Base-by-base conservation (phyloP, 1,140 invertebrate species). In the Drosophila sp. region DNA sequence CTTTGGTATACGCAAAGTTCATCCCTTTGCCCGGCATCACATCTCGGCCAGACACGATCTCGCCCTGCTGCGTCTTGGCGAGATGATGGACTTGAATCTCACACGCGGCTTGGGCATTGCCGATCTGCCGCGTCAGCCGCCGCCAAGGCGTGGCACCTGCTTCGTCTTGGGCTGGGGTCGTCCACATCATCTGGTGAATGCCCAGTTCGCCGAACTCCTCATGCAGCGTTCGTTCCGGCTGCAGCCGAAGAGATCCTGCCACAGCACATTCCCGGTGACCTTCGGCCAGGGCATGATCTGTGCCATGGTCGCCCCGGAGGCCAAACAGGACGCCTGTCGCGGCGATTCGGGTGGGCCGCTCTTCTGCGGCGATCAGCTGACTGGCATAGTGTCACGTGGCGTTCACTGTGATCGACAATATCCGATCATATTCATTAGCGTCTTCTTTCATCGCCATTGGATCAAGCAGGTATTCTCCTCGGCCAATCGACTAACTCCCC, bases 381-480 rank as follows among this genome's bases (percentile, higher is more conserved):
- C 38, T 4, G 64, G 64, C 11, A 41, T 66, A 17, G 64, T 66
- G 10, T 57, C 50, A 38, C 64, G 64, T 44, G 55, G 54, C n/a
- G 64, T 58, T 11, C 56, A 17, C 6, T 66, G 64, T 33, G 55
- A 66, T 47, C 32, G 35, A 23, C 30, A 38, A 1, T 66, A 57
- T 66, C 54, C 64, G n/a, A 17, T 38, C 1, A 38, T 66, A 17
- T 66, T 66, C 30, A 44, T 29, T 1, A 10, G 17, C 10, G 40
- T 66, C 1, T 66, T 58, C 10, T 30, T 11, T 27, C 55, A 66
- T 58, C 64, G 55, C 8, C 55, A 1, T 5, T 66, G 64, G 64
- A 66, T 66, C 10, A 40, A 25, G 40, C 40, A 40, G 17, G 7
- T 60, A 1, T 25, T 35, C 30, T 60, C 57, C 23, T 10, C 23